phyloP scores from a whole-genome alignment of 2,888 invertebrate genomes.

The Coelinius sp. region DNA sequence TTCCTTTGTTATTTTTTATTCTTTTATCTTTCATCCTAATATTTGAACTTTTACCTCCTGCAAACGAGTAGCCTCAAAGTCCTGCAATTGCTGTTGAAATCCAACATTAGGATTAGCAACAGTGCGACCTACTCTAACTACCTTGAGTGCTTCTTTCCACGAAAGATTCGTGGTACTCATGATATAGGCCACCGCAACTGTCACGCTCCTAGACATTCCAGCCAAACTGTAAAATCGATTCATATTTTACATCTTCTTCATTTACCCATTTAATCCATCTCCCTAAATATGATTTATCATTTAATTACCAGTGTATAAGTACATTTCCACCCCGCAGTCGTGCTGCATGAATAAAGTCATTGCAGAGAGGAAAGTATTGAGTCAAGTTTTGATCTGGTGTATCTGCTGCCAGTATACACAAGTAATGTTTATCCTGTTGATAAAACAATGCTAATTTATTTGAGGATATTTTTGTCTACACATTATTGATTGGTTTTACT shows the following conservation, averaged over 20 bases:
- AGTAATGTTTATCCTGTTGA: slow-evolving; percentile 91
- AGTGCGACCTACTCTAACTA: slow-evolving; percentile 90
- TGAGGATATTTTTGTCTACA: slow-evolving; percentile 6
- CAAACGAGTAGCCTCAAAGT: slow-evolving; percentile 87
- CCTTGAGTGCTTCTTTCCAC: slow-evolving; percentile 94
- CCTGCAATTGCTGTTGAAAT: slow-evolving; percentile 94
- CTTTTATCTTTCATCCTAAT: neutral
- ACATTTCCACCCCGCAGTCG: slow-evolving; percentile 91
- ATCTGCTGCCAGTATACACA: slow-evolving; percentile 97
- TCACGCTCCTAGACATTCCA: slow-evolving; percentile 97
- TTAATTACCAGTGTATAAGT: slow-evolving; percentile 89
- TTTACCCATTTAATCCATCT: neutral
- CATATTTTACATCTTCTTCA: slow-evolving; percentile 26
- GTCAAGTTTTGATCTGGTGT: slow-evolving; percentile 94
- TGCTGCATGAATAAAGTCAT: slow-evolving; percentile 96
- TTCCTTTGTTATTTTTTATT: neutral
- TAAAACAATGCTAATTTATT: slow-evolving; percentile 32
- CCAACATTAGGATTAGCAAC: slow-evolving; percentile 97
- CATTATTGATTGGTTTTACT: slow-evolving; percentile 65
- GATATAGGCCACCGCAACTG: slow-evolving; percentile 95
- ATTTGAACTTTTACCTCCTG: slow-evolving; percentile 75
- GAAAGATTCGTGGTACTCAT: slow-evolving; percentile 92
- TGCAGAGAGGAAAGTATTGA: slow-evolving; percentile 93
- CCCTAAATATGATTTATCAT: neutral
- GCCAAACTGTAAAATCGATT: slow-evolving; percentile 79